Evolutionary conservation across 2,113 vertebrate genomes (phyloP), one percentile per base, ranked within the genome.

Genomic region (Onychorhynchus coronatus): DNA sequence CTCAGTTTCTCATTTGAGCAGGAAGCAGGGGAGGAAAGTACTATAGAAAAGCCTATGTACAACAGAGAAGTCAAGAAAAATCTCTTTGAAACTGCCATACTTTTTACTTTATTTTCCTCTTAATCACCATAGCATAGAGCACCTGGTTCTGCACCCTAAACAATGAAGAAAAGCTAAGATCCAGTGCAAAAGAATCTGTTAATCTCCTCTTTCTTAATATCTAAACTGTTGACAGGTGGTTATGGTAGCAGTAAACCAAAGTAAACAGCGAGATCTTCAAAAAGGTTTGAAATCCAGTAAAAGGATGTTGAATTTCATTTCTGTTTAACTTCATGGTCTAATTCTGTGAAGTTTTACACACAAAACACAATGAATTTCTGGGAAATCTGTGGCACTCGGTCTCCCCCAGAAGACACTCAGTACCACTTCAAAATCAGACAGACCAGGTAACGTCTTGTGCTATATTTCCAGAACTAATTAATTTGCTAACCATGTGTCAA

Each of bases 401-500:
- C 13, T 56, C 56, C 86, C 70, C 61, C 52, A 88, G 28, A 56
- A 86, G 47, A 67, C 12, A 70, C n/a, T 55, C 14, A 75, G 23
- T 53, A 81, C 5, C 23, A 46, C 1, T 6, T 23, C 28, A 63
- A 87, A 91, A 71, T 30, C 62, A 89, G 50, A 59, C 0, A 88
- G 46, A 76, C 5, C 39, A 82, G 70, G 47, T 71, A 82, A 70
- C 31, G 61, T 44, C 66, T 56, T 66, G 31, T 47, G 56, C 37
- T 93, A 3, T 52, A 82, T 68, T 88, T 89, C 33, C 70, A 91
- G 39, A 89, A 94, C 25, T 41, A 70, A 92, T 66, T 86, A 39
- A 68, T 91, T 74, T 87, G 85, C 88, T 94, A 95, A 88, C 49
- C 62, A 56, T 70, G 31, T 89, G 53, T 62, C 55, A 96, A 89